Evolutionary conservation across 2,797 vertebrate genomes (phyloP).

Genomic region (Coreius guichenoti): DNA sequence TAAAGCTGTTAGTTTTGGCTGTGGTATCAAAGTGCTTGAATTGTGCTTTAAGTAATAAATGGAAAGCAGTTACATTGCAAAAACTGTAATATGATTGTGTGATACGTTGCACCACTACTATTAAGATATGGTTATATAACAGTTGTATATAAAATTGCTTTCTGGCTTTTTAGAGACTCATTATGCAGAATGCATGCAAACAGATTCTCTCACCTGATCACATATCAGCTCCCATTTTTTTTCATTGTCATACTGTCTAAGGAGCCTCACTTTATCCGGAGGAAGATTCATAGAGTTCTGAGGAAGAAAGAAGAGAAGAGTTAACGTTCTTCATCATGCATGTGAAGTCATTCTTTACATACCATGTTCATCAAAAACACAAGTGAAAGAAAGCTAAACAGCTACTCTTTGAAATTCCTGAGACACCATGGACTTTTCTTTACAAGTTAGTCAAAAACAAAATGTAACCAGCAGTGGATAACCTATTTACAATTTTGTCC

Average conservation of each 20-base stretch:
- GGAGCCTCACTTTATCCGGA: constrained; percentile 93
- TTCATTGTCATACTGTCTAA: constrained; percentile 96
- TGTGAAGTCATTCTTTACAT: not conserved
- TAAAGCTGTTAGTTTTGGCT: not conserved
- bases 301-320: constrained; percentile 47
- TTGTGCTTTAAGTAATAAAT: not conserved
- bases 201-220: constrained; percentile 85
- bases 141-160: not conserved
- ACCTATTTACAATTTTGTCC: not conserved
- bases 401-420: not conserved
- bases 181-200: not conserved
- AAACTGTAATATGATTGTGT: not conserved
- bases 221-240: constrained; percentile 99
- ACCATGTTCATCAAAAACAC: not conserved
- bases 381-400: constrained; percentile 15
- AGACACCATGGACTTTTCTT: constrained; percentile 1
- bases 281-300: constrained; percentile 99
- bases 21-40: not conserved
- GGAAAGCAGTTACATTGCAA: too few relatives aligned
- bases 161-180: not conserved
- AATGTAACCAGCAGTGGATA: not conserved
- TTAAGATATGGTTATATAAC: constrained; percentile 9
- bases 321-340: not conserved
- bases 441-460: not conserved
- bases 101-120: not conserved